phyloP scores from a whole-genome alignment of 2,888 invertebrate genomes.

The Drosophila algonquin region DNA sequence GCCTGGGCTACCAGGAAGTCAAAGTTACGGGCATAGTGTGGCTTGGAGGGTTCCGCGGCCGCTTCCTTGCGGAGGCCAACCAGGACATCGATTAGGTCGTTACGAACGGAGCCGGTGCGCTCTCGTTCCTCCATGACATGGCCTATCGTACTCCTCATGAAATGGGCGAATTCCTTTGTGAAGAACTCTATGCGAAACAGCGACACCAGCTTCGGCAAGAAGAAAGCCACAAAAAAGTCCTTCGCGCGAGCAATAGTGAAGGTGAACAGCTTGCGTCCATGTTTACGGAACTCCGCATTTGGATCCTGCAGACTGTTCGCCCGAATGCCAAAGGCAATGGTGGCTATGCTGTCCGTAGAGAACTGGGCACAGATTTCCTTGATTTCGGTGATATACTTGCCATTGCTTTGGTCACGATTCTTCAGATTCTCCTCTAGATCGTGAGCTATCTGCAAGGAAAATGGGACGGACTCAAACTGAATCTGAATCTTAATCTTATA shows the following conservation, averaged over 20 bases:
- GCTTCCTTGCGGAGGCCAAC: conserved; percentile 82
- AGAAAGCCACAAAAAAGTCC: conserved; percentile 79
- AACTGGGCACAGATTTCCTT: conserved; percentile 79
- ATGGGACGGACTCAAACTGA: neutral
- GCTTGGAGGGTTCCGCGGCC: conserved; percentile 44
- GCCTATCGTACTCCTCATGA: conserved; percentile 82
- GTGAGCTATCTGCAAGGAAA: conserved; percentile 61
- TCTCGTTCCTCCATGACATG: conserved; percentile 83
- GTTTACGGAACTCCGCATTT: conserved; percentile 75
- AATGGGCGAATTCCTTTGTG: conserved; percentile 70
- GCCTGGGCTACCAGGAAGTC: conserved; percentile 82
- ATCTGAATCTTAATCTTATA: no score
- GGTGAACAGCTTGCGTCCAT: conserved; percentile 68
- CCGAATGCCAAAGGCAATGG: conserved; percentile 81
- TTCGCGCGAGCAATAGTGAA: conserved; percentile 65
- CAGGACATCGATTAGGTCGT: conserved; percentile 85
- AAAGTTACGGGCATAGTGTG: conserved; percentile 59
- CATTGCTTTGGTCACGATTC: conserved; percentile 16
- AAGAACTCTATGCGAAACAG: conserved; percentile 77
- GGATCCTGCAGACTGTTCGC: conserved; percentile 81
- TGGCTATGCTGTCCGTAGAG: conserved; percentile 82
- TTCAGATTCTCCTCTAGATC: conserved; percentile 71
- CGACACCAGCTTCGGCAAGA: conserved; percentile 77
- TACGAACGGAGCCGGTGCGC: conserved; percentile 80
- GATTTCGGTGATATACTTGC: conserved; percentile 65